Conservation (phyloP, 1,140 invertebrate genomes). For the Thaumetopoea pityocampa region DNA sequence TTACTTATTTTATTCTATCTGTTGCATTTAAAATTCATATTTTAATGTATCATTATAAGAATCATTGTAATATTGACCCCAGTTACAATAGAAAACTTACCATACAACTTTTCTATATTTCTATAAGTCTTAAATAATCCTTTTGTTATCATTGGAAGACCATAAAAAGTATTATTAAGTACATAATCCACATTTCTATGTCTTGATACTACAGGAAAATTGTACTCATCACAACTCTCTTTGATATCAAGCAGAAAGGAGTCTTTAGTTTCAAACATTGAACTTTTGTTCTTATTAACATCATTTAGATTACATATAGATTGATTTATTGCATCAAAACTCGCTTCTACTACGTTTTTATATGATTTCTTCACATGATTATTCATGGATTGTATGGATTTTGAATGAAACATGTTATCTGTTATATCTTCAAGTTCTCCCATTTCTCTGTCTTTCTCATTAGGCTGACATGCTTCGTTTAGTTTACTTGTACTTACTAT, state of each 20-base stretch:
- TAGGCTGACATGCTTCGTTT: constrained; percentile 16
- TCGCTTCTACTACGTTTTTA: constrained; percentile 40
- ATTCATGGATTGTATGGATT: constrained; percentile 26
- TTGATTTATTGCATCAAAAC: constrained; percentile 50
- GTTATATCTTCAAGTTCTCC: constrained; percentile 31
- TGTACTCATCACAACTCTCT: constrained; percentile 36
- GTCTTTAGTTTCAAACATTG: constrained; percentile 52
- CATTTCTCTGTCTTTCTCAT: constrained; percentile 8
- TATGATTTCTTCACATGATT: constrained; percentile 28
- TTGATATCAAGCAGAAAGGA: constrained; percentile 55
- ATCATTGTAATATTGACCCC: too few species aligned
- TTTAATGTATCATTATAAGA: too few species aligned
- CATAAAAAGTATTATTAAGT: constrained; percentile 46
- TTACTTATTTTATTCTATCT: too few species aligned
- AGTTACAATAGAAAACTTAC: too few species aligned
- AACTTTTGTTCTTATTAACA: constrained; percentile 30
- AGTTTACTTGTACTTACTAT: constrained; percentile 23
- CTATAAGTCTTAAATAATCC: constrained; percentile 58
- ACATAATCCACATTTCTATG: constrained; percentile 7
- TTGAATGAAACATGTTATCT: constrained; percentile 43
- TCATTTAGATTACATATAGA: constrained; percentile 32
- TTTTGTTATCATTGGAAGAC: constrained; percentile 46
- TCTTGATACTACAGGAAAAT: background rate
- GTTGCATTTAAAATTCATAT: too few species aligned
- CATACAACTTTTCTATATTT: constrained; percentile 68